Base-by-base conservation (phyloP, 2,113 vertebrate species). In the Canis aureus region DNA sequence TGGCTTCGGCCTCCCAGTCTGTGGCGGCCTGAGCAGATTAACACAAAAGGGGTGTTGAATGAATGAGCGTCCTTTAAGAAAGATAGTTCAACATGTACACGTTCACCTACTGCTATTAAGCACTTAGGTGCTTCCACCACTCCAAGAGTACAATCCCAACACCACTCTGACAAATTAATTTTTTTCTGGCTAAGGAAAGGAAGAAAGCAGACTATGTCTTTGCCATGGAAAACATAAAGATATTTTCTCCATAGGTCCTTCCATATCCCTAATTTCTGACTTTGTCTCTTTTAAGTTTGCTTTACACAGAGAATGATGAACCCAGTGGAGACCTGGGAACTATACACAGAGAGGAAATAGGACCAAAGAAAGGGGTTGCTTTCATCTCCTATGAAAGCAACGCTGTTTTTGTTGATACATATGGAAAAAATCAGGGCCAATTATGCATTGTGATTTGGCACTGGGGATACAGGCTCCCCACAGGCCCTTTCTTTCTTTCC, bases 351-450 rank as follows among this genome's bases (percentile, higher is more conserved):
- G 98, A 98, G 98, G 98, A 99, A 99, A 98, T 97, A 97, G 64
- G 95, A 98, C 98, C 79, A 89, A 83, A 98, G 97, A 98, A 98
- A 98, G 92, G 92, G 73, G 97, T 98, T 84, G 94, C 98, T 99
- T 99, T 99, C 98, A 99, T 99, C 98, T 99, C 98, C 97, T 93
- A 71, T 98, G 98, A 98, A 98, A 98, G 98, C 96, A 97, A 97
- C 97, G 95, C 98, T 99, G 98, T 98, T 98, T 98, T 98, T 99
- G 98, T 99, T 99, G 98, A 98, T 98, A 98, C 98, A 99, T 98
- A 98, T 99, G 98, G 98, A 98, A 99, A 98, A 98, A 98, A 98
- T 99, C 98, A 99, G 98, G 96, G 90, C 97, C 98, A 98, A 98
- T 99, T 99, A 98, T 98, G 98, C 98, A 98, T 98, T 98, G 98